Evolutionary conservation across 1,140 invertebrate species (phyloP).

Genomic region (Drosophila kohkoa): DNA sequence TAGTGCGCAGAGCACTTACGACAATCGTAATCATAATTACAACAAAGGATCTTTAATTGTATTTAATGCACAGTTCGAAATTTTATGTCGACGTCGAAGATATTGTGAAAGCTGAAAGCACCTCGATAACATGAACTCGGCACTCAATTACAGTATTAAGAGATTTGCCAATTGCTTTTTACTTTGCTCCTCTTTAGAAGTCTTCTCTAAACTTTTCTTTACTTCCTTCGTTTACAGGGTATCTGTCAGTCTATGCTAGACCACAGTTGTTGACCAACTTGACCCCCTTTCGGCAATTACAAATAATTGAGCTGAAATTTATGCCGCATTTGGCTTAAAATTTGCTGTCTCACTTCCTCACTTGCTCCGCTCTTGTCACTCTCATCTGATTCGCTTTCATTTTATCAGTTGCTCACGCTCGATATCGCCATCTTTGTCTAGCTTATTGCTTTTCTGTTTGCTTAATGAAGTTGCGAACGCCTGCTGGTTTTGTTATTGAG

Average conservation of each 20-base stretch:
- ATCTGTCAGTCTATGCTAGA: background rate
- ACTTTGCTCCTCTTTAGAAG: too few species aligned
- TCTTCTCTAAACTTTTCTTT: background rate
- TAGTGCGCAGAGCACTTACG: background rate
- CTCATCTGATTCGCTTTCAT: background rate
- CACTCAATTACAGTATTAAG: conserved; percentile 2
- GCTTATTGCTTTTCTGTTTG: conserved; percentile 7
- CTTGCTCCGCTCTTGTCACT: background rate
- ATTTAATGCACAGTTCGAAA: conserved; percentile 1
- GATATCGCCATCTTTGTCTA: background rate
- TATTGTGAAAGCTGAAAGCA: too few species aligned
- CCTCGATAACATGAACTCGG: background rate
- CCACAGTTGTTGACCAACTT: too few species aligned
- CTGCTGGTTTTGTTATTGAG: conserved; percentile 41
- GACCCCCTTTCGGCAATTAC: background rate
- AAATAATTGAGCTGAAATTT: conserved; percentile 32
- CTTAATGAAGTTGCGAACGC: conserved; percentile 18
- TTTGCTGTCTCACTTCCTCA: background rate
- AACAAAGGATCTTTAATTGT: background rate
- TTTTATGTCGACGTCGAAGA: too few species aligned
- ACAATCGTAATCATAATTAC: background rate
- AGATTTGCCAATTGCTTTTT: conserved; percentile 2
- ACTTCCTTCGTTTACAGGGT: background rate
- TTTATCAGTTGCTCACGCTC: background rate
- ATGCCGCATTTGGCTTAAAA: conserved; percentile 8